Evolutionary conservation across 1,140 invertebrate genomes (phyloP).

Genomic region (Pseudomyrmex concolor): DNA sequence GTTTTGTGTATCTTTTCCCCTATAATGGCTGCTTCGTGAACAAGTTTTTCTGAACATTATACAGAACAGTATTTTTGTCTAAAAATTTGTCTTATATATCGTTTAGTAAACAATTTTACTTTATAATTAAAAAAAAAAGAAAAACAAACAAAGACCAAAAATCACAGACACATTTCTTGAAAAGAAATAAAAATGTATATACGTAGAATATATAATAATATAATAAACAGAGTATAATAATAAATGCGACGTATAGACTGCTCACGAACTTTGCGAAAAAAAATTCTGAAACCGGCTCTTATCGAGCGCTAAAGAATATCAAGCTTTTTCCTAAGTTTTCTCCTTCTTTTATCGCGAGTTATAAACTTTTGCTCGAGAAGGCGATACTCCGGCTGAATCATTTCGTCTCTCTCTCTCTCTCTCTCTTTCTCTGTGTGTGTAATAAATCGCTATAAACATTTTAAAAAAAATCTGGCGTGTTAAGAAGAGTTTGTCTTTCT

Average conservation of each 20-base stretch:
- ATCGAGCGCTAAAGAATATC: conserved; percentile 60
- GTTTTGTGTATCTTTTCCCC: too few species aligned
- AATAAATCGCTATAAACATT: conserved; percentile 49
- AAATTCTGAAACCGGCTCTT: conserved; percentile 61
- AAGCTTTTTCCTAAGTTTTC: conserved; percentile 60
- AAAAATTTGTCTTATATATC: too few species aligned
- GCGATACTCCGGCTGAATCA: conserved; percentile 35
- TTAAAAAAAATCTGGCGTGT: conserved; percentile 35
- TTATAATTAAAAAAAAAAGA: too few species aligned
- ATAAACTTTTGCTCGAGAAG: conserved; percentile 56
- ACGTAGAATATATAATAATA: too few species aligned
- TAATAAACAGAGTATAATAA: not conserved
- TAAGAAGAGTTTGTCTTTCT: not conserved
- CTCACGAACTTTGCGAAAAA: conserved; percentile 54
- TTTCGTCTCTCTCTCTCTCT: not conserved
- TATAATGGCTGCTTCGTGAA: too few species aligned
- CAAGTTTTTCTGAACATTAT: too few species aligned
- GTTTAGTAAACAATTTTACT: too few species aligned
- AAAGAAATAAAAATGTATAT: too few species aligned
- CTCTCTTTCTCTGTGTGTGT: not conserved
- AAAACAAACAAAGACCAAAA: too few species aligned
- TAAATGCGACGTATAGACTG: conserved; percentile 7
- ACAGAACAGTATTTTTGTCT: too few species aligned
- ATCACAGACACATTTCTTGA: too few species aligned
- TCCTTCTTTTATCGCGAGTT: conserved; percentile 40